Evolutionary conservation across 1,140 invertebrate species (phyloP), one percentile per base, ranked within the genome.

Genomic region (Phymastichus coffea): DNA sequence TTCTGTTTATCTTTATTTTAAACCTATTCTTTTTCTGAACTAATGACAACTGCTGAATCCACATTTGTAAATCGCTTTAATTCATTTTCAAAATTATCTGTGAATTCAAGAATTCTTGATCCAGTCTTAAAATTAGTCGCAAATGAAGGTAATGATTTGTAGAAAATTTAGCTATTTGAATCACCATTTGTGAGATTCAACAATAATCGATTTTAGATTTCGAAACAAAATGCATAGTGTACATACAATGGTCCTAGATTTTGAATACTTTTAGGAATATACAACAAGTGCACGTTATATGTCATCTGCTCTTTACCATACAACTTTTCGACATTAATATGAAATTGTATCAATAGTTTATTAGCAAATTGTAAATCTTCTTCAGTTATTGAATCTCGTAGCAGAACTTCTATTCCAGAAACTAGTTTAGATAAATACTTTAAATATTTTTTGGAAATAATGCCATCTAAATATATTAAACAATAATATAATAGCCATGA

Each of bases 371-470:
- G 4, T 2, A 61, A 19, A 37, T 58, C 30, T 6, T 59, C 26
- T 2, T 12, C 1, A 17, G 46, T 41, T 46, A 65, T 62, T 1
- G 51, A 30, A 20, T 51, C 10, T 47, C 44, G 28, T 14, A 57
- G 48, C 17, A 54, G 49, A 30, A 55, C 61, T 19, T 63, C 2
- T 20, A 65, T 33, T 26, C 55, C 52, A 37, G 12, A 19, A 9
- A 63, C 60, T 4, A 63, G 57, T 9, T 51, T 14, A 10, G 55
- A 41, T 14, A 61, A 43, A 40, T 63, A 61, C 10, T 41, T 14
- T 23, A 66, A 53, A 55, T 66, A 66, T 62, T 63, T 62, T 14
- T 14, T 57, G 20, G 56, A 57, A 33, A 66, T 49, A 35, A 68
- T 47, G 15, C 48, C 47, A 46, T 57, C 2, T 14, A 68, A 53